Conservation (phyloP, 2,113 vertebrate genomes). For the Coreoperca whiteheadi region DNA sequence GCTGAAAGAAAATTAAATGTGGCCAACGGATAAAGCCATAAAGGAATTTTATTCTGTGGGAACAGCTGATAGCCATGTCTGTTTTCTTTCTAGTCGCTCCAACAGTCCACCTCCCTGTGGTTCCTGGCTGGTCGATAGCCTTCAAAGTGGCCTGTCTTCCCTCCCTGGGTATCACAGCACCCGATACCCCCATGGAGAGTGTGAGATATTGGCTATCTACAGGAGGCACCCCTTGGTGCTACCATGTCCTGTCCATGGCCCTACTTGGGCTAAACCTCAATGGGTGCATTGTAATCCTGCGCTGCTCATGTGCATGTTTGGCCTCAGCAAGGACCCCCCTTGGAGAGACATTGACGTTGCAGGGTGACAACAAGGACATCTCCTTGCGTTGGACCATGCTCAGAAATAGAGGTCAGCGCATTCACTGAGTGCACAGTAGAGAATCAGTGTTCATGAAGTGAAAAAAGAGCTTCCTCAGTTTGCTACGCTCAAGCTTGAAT, state of each 20-base stretch:
- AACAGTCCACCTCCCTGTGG: constrained; percentile 15
- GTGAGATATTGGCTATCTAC: constrained; percentile 37
- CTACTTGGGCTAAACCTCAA: constrained; percentile 49
- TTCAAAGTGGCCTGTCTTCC: constrained; percentile 49
- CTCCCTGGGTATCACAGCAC: constrained; percentile 30
- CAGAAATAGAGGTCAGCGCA: constrained; percentile 39
- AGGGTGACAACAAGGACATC: constrained; percentile 42
- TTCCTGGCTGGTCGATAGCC: constrained; percentile 47
- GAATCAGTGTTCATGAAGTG: background rate
- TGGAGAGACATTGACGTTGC: constrained; percentile 22
- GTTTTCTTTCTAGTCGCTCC: constrained; percentile 23
- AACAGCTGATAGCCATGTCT: constrained; percentile 20
- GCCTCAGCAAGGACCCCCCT: constrained; percentile 33
- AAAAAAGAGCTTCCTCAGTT: background rate
- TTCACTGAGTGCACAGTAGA: constrained; percentile 9
- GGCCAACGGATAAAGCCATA: constrained; percentile 2
- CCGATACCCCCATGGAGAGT: constrained; percentile 23
- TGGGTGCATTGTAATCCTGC: constrained; percentile 60
- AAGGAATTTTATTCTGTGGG: constrained; percentile 17
- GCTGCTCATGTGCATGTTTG: constrained; percentile 33
- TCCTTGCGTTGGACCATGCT: constrained; percentile 15
- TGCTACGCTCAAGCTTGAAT: background rate
- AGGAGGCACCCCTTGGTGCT: constrained; percentile 49
- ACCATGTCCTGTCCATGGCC: constrained; percentile 44
- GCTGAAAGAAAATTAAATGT: constrained; percentile 15